Percentiles rank a stretch among this genome's conserved stretches.
Conservation (phyloP, 2,797 vertebrate species). For the Rallus crepitans region DNA sequence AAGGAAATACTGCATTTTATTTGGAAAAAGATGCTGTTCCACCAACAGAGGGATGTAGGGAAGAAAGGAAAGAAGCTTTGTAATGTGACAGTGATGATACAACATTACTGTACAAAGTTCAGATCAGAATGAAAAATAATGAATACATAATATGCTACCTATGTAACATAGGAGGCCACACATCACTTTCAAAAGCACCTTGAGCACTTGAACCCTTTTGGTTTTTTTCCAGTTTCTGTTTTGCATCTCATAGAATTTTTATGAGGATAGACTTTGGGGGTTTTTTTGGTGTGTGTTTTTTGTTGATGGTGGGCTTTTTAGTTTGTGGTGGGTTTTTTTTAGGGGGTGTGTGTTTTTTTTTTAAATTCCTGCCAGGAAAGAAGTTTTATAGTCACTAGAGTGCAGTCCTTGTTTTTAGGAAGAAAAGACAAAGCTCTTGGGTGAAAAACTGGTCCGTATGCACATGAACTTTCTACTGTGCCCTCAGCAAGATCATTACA, state of each 20-base stretch:
- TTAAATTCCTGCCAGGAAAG: rapidly evolving
- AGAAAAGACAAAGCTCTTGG: neutral
- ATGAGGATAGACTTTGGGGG: neutral
- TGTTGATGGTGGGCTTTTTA: neutral
- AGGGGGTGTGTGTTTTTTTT: neutral
- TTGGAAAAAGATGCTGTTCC: neutral
- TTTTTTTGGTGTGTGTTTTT: neutral
- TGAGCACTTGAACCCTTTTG: neutral
- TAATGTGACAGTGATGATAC: neutral
- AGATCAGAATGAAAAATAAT: neutral
- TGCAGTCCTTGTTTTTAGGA: neutral
- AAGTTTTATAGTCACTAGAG: neutral
- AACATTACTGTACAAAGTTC: neutral
- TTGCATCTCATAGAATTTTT: neutral
- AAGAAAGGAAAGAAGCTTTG: neutral
- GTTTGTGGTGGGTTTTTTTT: too few species aligned
- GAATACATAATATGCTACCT: neutral
- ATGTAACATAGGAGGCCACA: neutral
- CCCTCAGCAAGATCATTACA: neutral
- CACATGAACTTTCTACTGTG: neutral
- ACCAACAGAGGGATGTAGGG: neutral
- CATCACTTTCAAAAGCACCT: neutral
- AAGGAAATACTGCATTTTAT: neutral
- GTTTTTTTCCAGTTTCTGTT: neutral
- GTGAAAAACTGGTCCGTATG: neutral